A percentile compares a stretch with the other conserved stretches of the same genome.
Evolutionary conservation across 2,888 invertebrate species (phyloP).

Genomic region (Heliconius erato): DNA sequence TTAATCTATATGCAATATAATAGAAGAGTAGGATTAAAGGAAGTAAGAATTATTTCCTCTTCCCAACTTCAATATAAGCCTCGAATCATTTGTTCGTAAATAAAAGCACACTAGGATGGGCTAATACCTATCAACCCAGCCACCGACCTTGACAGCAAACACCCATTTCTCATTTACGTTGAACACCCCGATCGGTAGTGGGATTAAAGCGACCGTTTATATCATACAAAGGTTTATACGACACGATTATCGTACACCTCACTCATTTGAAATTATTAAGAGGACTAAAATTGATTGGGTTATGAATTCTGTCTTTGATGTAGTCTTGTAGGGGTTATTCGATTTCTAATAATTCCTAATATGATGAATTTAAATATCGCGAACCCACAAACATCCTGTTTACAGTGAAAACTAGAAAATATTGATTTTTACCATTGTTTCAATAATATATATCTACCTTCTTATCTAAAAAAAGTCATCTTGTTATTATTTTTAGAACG

Average conservation of each 20-base stretch:
- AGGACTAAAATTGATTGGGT: not conserved
- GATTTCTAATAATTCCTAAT: not conserved
- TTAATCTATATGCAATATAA: too few species aligned
- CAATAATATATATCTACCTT: not conserved
- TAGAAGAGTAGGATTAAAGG: not conserved
- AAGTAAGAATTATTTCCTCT: not conserved
- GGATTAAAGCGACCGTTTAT: constrained; percentile 45
- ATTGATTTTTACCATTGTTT: not conserved
- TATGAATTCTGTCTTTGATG: not conserved
- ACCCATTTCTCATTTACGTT: constrained; percentile 52
- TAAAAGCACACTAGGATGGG: constrained; percentile 17
- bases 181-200: constrained; percentile 49
- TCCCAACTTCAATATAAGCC: not conserved
- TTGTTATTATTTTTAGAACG: not conserved
- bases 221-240: constrained; percentile 28
- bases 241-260: constrained; percentile 34
- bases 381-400: not conserved
- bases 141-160: constrained; percentile 61
- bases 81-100: constrained; percentile 22
- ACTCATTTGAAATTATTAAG: not conserved
- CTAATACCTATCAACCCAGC: constrained; percentile 35
- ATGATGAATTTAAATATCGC: not conserved
- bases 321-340: not conserved
- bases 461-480: not conserved
- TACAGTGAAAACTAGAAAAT: not conserved